These are phyloP conservation scores for Hippocampus zosterae DNA, from an alignment of 2,113 vertebrate genomes.

Conservation along the genomic window DNA sequence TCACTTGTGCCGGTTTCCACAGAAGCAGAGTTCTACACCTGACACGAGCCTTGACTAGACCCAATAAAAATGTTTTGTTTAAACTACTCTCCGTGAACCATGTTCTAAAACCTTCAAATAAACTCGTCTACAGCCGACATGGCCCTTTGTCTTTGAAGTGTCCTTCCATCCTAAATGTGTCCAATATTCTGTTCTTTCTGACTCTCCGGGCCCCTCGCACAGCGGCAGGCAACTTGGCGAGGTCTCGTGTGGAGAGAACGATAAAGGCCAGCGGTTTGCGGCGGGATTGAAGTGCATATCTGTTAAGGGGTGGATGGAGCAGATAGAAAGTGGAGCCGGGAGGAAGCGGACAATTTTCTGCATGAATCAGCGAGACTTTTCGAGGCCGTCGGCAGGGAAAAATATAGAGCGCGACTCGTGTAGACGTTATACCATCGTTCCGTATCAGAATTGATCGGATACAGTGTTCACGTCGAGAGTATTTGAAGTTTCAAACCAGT, in stretches of 20 bases:
- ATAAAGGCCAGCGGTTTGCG: background rate
- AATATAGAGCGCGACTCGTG: background rate
- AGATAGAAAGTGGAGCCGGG: constrained; percentile 3
- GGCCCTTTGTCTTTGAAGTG: background rate
- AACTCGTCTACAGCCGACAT: no score
- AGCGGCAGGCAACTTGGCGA: background rate
- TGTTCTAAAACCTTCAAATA: no score
- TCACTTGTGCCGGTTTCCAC: background rate
- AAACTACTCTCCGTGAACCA: no score
- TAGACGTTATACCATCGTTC: background rate
- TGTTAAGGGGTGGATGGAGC: background rate
- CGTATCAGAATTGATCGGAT: background rate
- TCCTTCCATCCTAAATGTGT: background rate
- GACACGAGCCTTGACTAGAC: background rate
- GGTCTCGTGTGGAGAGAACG: background rate
- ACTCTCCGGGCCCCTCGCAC: background rate
- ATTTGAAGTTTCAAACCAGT: background rate
- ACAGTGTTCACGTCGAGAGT: background rate
- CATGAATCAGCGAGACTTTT: constrained; percentile 7
- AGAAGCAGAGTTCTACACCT: background rate
- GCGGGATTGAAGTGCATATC: background rate
- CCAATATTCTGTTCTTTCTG: background rate
- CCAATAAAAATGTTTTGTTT: no score
- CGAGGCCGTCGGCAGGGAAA: background rate
- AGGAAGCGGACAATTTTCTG: constrained; percentile 10